These are phyloP conservation scores for Dasyprocta punctata DNA, from an alignment of 2,113 vertebrate species.

Conservation along the genomic window DNA sequence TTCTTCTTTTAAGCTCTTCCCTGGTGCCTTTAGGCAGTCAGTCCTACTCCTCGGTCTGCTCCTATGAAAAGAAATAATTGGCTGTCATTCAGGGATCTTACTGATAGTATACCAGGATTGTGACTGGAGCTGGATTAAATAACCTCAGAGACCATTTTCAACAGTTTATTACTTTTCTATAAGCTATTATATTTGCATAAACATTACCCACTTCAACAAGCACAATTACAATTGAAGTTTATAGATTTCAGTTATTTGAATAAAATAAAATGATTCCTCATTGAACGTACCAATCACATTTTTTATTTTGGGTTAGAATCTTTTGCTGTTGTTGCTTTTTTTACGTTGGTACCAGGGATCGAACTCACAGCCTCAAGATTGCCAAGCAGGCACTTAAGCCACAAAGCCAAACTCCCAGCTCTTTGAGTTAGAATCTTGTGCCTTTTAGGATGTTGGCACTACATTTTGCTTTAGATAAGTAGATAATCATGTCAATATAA, in stretches of 20 bases:
- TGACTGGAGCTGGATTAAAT: constrained; percentile 16
- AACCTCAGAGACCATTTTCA: constrained; percentile 44
- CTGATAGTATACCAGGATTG: background rate
- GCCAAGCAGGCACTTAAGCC: no score
- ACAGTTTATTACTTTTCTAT: constrained; percentile 29
- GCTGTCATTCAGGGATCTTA: background rate
- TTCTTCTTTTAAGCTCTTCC: constrained; percentile 39
- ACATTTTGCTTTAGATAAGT: background rate
- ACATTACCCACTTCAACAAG: background rate
- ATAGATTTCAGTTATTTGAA: background rate
- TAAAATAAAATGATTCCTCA: background rate
- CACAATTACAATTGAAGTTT: background rate
- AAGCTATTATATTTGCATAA: background rate
- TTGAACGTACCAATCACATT: background rate
- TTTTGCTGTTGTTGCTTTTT: no score
- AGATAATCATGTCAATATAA: background rate
- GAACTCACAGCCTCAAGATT: no score
- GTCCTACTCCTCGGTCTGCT: background rate
- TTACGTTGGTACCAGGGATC: no score
- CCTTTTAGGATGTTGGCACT: background rate
- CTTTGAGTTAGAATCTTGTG: no score
- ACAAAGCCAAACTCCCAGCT: no score
- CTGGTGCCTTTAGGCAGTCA: constrained; percentile 37
- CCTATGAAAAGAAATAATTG: constrained; percentile 55
- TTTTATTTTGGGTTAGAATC: constrained; percentile 16